Conservation (phyloP, 2,113 vertebrate genomes). For the Micronisus gabar region DNA sequence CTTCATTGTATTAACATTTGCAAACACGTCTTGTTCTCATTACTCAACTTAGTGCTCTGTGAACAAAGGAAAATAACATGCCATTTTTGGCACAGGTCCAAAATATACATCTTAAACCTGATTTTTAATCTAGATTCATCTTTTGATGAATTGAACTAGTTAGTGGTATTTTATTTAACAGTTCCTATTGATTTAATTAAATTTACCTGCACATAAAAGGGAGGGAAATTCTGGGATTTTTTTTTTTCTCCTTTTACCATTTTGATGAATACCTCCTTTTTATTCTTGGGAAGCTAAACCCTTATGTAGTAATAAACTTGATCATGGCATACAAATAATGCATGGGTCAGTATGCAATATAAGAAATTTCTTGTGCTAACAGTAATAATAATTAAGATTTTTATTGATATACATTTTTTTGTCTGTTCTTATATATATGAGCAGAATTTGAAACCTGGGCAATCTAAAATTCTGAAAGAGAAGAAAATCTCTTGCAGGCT, state of each 20-base stretch:
- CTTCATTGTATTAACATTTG: conserved; percentile 29
- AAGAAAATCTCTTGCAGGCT: neutral
- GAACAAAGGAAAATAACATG: neutral
- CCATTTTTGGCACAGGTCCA: neutral
- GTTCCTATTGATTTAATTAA: neutral
- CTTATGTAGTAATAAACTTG: neutral
- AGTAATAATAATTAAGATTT: neutral
- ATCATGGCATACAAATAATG: neutral
- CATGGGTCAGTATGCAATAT: neutral
- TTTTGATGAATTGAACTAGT: neutral
- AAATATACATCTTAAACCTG: neutral
- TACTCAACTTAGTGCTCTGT: neutral
- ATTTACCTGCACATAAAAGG: neutral
- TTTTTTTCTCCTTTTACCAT: neutral
- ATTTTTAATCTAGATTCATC: neutral
- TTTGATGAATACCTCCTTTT: neutral
- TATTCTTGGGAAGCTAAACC: neutral
- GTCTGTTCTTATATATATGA: neutral
- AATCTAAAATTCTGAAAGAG: neutral
- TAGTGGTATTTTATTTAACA: neutral
- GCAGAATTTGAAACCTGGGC: neutral
- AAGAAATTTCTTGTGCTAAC: neutral
- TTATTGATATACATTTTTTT: neutral
- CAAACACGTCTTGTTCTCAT: neutral
- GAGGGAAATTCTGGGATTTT: neutral